Evolutionary conservation across 2,113 vertebrate species (phyloP).

Genomic region (Dicrurus megarhynchus): DNA sequence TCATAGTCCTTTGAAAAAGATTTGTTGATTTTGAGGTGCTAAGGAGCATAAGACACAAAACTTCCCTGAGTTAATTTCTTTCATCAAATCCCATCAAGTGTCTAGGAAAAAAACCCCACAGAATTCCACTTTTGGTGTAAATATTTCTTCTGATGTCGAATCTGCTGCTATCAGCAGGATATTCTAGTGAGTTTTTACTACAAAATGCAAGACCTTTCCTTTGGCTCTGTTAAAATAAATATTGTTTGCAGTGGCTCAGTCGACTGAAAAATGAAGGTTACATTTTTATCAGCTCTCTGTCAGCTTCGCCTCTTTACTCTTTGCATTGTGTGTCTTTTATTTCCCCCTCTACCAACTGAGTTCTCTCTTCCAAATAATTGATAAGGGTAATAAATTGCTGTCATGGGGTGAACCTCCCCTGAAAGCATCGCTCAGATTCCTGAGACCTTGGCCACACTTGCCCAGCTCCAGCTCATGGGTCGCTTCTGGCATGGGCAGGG

Average conservation of each 20-base stretch:
- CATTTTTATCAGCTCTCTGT: neutral
- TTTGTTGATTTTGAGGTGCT: neutral
- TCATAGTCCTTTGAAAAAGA: neutral
- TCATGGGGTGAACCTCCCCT: neutral
- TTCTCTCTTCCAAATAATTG: neutral
- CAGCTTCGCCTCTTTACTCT: neutral
- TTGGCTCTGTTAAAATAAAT: neutral
- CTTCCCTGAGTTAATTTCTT: neutral
- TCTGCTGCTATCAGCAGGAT: neutral
- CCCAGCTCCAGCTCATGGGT: neutral
- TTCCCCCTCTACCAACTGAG: neutral
- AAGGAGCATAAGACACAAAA: neutral
- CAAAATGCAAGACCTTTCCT: neutral
- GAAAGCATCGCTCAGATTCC: neutral
- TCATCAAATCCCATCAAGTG: neutral
- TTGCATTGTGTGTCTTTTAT: neutral
- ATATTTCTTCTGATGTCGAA: neutral
- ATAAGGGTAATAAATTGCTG: neutral
- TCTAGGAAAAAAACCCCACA: accelerated
- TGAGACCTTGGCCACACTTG: neutral
- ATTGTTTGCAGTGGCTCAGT: neutral
- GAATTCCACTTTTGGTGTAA: neutral
- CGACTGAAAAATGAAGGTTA: neutral
- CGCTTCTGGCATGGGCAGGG: neutral
- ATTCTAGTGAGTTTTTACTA: neutral